phyloP scores from a whole-genome alignment of 2,797 vertebrate species.

The Philypnodon macrostomus region DNA sequence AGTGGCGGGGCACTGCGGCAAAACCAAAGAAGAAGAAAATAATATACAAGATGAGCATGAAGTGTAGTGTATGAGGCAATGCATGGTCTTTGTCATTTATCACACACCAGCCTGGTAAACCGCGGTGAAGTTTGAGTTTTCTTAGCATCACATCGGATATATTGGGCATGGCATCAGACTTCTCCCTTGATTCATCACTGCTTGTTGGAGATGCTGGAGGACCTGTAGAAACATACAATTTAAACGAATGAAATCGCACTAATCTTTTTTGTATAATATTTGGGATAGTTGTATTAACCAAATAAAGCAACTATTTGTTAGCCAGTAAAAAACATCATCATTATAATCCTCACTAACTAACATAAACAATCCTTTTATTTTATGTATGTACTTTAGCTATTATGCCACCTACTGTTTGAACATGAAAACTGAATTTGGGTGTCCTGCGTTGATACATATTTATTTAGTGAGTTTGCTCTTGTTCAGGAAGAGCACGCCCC shows the following conservation, averaged over 20 bases:
- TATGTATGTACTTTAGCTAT: slow-evolving; percentile 6
- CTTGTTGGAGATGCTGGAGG: slow-evolving; percentile 57
- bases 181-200: slow-evolving; percentile 81
- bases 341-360: too few species aligned
- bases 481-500: slow-evolving; percentile 59
- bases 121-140: slow-evolving; percentile 91
- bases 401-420: slow-evolving; percentile 64
- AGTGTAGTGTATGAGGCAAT: not conserved
- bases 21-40: slow-evolving; percentile 45
- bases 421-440: slow-evolving; percentile 39
- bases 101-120: slow-evolving; percentile 87
- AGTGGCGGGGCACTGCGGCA: slow-evolving; percentile 86
- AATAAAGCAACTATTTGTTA: not conserved
- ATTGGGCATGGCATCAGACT: slow-evolving; percentile 89
- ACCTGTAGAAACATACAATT: slow-evolving; percentile 65
- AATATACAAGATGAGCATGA: slow-evolving; percentile 14
- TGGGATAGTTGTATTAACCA: too few species aligned
- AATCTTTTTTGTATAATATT: too few species aligned
- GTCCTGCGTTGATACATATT: slow-evolving; percentile 28
- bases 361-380: not conserved
- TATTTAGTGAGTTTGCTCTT: slow-evolving; percentile 23
- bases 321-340: not conserved
- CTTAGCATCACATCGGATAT: slow-evolving; percentile 93
- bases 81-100: slow-evolving; percentile 11
- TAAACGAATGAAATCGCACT: too few species aligned